These are phyloP conservation scores for Noctua janthina DNA, from an alignment of 2,888 invertebrate species.

Conservation along the genomic window DNA sequence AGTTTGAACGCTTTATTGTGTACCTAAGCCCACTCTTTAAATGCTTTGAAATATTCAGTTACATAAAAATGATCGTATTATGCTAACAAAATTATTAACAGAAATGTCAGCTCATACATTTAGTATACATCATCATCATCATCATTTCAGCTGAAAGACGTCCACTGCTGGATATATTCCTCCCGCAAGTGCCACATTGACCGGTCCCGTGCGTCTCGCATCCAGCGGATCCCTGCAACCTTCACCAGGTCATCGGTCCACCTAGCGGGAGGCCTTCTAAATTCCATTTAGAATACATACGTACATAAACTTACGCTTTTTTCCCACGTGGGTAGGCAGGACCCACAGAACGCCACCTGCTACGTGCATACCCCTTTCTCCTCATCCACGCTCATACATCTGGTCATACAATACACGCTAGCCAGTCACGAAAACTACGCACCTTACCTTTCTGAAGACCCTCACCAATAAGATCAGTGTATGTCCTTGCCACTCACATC, in stretches of 20 bases:
- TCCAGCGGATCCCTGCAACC: too few relatives aligned
- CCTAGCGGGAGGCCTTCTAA: too few relatives aligned
- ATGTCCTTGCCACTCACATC: not conserved
- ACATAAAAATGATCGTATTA: not conserved
- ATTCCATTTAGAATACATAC: too few relatives aligned
- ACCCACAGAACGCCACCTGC: too few relatives aligned
- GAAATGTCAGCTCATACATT: not conserved
- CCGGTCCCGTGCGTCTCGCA: too few relatives aligned
- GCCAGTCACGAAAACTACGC: not conserved
- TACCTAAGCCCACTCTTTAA: not conserved
- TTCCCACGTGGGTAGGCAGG: too few relatives aligned
- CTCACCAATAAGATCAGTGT: not conserved
- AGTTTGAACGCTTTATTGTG: not conserved
- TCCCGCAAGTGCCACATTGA: too few relatives aligned
- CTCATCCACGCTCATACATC: too few relatives aligned
- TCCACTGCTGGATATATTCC: too few relatives aligned
- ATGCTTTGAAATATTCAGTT: not conserved
- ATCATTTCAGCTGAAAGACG: too few relatives aligned
- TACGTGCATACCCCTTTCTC: not conserved
- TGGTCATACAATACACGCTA: not conserved
- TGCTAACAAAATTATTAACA: not conserved
- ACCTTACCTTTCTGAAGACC: not conserved
- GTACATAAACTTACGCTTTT: too few relatives aligned
- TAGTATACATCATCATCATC: not conserved
- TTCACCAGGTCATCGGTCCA: too few relatives aligned